Evolutionary conservation across 2,113 vertebrate genomes (phyloP).

Genomic region (Suricata suricatta): DNA sequence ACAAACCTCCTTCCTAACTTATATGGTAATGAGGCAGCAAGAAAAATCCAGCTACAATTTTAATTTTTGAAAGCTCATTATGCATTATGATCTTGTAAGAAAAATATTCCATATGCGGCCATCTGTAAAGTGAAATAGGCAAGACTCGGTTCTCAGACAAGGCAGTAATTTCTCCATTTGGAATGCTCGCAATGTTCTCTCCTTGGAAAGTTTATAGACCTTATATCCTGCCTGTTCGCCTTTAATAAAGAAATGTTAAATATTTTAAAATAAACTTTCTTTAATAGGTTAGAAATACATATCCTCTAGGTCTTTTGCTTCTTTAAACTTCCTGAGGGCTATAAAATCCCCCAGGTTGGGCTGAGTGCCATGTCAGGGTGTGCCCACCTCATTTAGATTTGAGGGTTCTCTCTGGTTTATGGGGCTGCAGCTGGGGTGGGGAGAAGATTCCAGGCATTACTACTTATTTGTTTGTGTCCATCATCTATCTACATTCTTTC

Average conservation of each 20-base stretch:
- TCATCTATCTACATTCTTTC: background rate
- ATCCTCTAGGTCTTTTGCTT: conserved; percentile 72
- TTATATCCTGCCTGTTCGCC: conserved; percentile 84
- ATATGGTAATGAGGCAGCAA: background rate
- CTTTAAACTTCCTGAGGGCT: conserved; percentile 78
- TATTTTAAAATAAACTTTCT: conserved; percentile 86
- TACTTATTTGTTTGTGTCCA: background rate
- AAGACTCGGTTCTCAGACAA: conserved; percentile 78
- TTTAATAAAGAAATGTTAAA: conserved; percentile 87
- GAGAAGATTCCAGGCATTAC: background rate
- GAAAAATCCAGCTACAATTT: conserved; percentile 36
- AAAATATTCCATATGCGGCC: conserved; percentile 69
- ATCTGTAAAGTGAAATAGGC: conserved; percentile 74
- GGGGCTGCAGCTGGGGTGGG: background rate
- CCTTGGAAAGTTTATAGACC: conserved; percentile 84
- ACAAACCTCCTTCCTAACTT: background rate
- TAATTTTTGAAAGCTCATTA: conserved; percentile 59
- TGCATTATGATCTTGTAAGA: conserved; percentile 66
- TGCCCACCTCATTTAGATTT: conserved; percentile 43
- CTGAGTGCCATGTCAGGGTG: conserved; percentile 52
- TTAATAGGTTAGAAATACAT: conserved; percentile 80
- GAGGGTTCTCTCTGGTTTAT: conserved; percentile 28
- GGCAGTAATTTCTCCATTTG: conserved; percentile 79
- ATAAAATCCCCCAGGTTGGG: conserved; percentile 68
- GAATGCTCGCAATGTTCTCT: conserved; percentile 84